Base-by-base conservation (phyloP, 1,140 invertebrate species). In the Nylanderia fulva region DNA sequence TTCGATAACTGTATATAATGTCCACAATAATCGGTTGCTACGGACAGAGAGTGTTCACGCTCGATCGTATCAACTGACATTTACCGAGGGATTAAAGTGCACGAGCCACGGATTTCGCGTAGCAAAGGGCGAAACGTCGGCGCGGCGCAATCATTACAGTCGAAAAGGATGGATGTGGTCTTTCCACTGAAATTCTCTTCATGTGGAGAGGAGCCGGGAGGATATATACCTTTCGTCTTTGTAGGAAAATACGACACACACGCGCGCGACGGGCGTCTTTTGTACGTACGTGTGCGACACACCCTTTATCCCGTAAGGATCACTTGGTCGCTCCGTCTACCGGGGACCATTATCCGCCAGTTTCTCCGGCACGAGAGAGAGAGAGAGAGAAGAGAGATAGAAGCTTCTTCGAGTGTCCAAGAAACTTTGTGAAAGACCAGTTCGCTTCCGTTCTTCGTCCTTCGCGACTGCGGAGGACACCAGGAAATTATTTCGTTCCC, bases 401-500 rank as follows among this genome's bases (percentile, higher is more conserved):
- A 90, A 89, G 91, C 88, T 92, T 89, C 91, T 93, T 90, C 89
- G 84, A 92, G 90, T 92, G 88, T 88, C 92, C 92, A 91, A 93
- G 92, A 94, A 94, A 94, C 93, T 94, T 93, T 93, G 91, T 93
- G 86, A 92, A 90, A 89, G 88, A 87, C 89, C 89, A 90, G 89
- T 91, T 91, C 84, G 87, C 84, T 93, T 93, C 91, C 91, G 91
- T 89, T 85, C 88, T 84, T 85, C 85, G 85, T 89, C 76, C 80
- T 86, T 90, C 88, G 79, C 83, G 69, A 63, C 91, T 93, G 92
- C 74, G 75, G 74, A 85, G 85, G 92, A 93, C 92, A 90, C 91
- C 92, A 92, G 92, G 93, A 94, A 94, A 94, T 94, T 94, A 93
- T 94, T 91, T 93, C 90, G 91, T 68, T 87, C 92, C 88, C 75